Evolutionary conservation across 2,888 invertebrate species (phyloP).

Genomic region (Agriotes lineatus): DNA sequence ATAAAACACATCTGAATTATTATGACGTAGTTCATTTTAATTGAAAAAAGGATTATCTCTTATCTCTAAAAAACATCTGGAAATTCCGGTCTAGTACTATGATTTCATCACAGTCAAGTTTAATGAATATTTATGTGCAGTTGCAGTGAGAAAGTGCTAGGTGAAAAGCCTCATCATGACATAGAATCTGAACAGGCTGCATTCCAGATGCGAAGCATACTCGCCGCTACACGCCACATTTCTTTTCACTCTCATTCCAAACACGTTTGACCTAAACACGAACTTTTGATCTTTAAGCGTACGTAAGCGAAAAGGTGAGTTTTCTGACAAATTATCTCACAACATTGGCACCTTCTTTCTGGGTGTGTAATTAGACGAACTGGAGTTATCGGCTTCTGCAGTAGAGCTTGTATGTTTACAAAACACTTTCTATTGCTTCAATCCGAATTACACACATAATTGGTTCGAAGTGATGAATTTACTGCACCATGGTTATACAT

Average conservation of each 20-base stretch:
- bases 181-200: conserved; percentile 18
- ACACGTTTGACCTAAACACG: conserved; percentile 38
- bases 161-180: conserved; percentile 38
- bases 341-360: not conserved
- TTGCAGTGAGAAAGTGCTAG: conserved; percentile 40
- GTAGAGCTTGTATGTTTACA: not conserved
- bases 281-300: conserved; percentile 8
- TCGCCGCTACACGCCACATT: conserved; percentile 15
- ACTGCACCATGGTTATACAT: not conserved
- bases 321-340: not conserved
- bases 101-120: not conserved
- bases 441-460: too few relatives aligned
- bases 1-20: too few relatives aligned
- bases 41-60: too few relatives aligned
- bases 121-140: conserved; percentile 35
- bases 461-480: not conserved
- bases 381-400: not conserved
- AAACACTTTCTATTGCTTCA: too few relatives aligned
- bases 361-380: not conserved
- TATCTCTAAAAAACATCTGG: too few relatives aligned
- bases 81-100: too few relatives aligned
- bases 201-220: conserved; percentile 9
- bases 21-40: too few relatives aligned
- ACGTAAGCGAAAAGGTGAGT: not conserved
- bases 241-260: conserved; percentile 44